Conservation (phyloP, 2,797 vertebrate species). For the Brachymystax lenok region DNA sequence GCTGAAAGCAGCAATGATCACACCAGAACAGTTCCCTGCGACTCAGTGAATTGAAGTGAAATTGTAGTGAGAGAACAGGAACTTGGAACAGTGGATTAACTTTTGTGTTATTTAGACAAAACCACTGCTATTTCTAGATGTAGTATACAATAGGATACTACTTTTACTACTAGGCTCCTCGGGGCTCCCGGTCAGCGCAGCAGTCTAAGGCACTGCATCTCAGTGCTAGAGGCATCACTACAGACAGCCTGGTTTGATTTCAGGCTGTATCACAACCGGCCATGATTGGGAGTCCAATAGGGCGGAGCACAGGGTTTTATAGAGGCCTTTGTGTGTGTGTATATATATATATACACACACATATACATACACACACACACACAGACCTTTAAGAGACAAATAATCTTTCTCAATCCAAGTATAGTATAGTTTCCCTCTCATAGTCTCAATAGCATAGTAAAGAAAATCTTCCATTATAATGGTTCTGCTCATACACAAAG, state of each 20-base stretch:
- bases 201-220: no score
- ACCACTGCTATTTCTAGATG: background rate
- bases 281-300: no score
- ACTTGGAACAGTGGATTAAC: conserved; percentile 10
- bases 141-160: background rate
- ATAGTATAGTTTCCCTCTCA: conserved; percentile 61
- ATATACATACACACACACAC: no score
- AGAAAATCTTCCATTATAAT: conserved; percentile 49
- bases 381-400: conserved; percentile 48
- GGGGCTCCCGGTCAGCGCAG: no score
- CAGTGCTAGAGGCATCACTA: no score
- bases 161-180: no score
- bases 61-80: conserved; percentile 10
- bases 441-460: conserved; percentile 37
- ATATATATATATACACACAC: no score
- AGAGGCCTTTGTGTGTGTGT: conserved; percentile 34
- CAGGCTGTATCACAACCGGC: no score
- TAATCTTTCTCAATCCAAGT: conserved; percentile 73
- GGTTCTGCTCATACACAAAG: conserved; percentile 12
- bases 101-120: conserved; percentile 26
- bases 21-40: conserved; percentile 38
- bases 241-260: no score
- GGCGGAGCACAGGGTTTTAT: conserved; percentile 49
- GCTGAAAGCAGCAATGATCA: conserved; percentile 57
- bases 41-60: conserved; percentile 26